Evolutionary conservation across 2,888 invertebrate genomes (phyloP), one percentile per base, ranked within the genome.

Genomic region (Mesoligia furuncula): DNA sequence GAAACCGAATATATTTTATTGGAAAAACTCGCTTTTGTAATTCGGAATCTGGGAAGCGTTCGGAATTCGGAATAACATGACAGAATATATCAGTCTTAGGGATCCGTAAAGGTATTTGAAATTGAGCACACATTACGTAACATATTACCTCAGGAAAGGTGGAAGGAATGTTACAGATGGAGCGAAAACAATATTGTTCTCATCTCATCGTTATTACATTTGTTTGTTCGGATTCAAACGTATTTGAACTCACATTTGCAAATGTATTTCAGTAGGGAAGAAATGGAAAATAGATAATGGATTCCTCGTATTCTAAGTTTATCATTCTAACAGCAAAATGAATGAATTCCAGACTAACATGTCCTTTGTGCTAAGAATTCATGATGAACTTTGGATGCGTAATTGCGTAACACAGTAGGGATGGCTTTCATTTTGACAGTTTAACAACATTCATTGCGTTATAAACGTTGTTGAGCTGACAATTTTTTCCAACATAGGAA

Each of bases 141-240:
- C 20, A 36, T 66, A 64, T 61, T n/a, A 54, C 54, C 8, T 48
- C 24, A 9, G 45, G 24, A 48, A 72, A 71, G 2, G 9, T 54
- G 31, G 39, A 39, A 61, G 13, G 54, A 27, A 61, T 54, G 42
- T 59, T 48, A 36, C 36, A 54, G 69, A 69, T 42, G 27, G 62
- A 67, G 27, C 20, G 6, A 42, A 61, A 64, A 59, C n/a, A 27
- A 59, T 48, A 45, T 66, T 20, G 6, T 81, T 59, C 48, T 24
- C 69, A 48, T 77, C n/a, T 81, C 54, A 13, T 66, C 15, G 45
- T 54, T 80, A 70, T 80, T 69, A 82, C 69, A 82, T 45, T 82
- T 70, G 51, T 61, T 20, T 31, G n/a, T 76, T 61, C 69, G 27
- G 36, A 68, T 45, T 51, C 27, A 48, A 59, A 42, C 42, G 69